Evolutionary conservation across 2,888 invertebrate genomes (phyloP), one percentile per base, ranked within the genome.

Genomic region (Spatulosminthurus flaviceps): DNA sequence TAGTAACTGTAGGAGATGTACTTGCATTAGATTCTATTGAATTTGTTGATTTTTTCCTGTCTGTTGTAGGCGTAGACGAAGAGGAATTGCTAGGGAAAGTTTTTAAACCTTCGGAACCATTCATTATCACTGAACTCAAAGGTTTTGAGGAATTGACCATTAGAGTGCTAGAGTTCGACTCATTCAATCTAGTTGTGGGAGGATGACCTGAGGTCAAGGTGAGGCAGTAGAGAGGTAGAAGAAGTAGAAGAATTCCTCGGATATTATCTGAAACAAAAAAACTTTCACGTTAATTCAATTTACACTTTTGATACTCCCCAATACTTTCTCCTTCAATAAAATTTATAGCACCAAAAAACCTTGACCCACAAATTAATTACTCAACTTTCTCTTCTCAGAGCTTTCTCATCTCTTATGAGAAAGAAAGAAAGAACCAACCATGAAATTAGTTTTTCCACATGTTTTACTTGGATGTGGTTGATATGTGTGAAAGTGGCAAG

Each of bases 151-250:
- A 28, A 26, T 28, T 67, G 16, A 34, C 34, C 0, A 28, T 7
- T 1, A 41, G 34, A 22, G 41, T 70, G 41, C n/a, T 22, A 0
- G 71, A 22, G 42, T 41, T 41, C 42, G 24, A n/a, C n/a, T 42
- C 42, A 34, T 21, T n/a, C 22, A 70, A 11, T 34, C 34, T 34
- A 1, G 34, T 21, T 34, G 81, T 78, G 16, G 75, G 75, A 13
- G 83, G 79, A 21, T 81, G 80, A 5, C 80, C 81, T 66, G 73
- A 83, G 21, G 80, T 81, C 79, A 80, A 64, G 16, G 78, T 78
- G 22, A 83, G 80, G 74, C 77, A 82, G n/a, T n/a, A n/a, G n/a
- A n/a, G n/a, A 61, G 81, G 78, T 70, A 82, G 70, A 13, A 78
- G 66, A 24, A 82, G 70, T 41, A 82, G 61, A 34, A 81, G 67